Evolutionary conservation across 1,140 invertebrate species (phyloP), one percentile per base, ranked within the genome.

Genomic region (Contarinia nasturtii): DNA sequence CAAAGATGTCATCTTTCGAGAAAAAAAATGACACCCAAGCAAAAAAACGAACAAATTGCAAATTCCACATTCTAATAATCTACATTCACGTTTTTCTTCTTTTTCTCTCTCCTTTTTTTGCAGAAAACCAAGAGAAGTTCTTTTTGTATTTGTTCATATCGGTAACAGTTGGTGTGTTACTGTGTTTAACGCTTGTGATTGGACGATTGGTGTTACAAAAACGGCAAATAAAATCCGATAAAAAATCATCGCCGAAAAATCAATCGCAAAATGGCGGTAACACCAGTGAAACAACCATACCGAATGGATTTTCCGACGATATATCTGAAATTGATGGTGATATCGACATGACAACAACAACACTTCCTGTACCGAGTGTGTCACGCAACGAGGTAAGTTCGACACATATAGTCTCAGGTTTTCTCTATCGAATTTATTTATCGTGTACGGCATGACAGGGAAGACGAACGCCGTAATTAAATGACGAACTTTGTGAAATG

Each of bases 51-150:
- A 5, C 10, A 10, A 27, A 27, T 27, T 27, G 27, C 27, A 27
- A 10, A 27, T n/a, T n/a, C n/a, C n/a, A n/a, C n/a, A 27, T 38
- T 38, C 5, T 38, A 17, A n/a, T 38, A 14, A 14, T 33, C 27
- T 15, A n/a, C n/a, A n/a, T n/a, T n/a, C n/a, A n/a, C 27, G 22
- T 27, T 15, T 27, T 21, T 27, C 1, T 33, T 17, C n/a, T 14
- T 27, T 52, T 21, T 43, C 45, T 43, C 52, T 54, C 50, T 51
- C 49, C 59, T 54, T 51, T 54, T 51, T 56, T 65, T 65, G 27
- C 73, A 87, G 83, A 75, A 54, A 82, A 86, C 58, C 71, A 76
- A 56, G 82, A 86, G 55, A 81, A 80, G 50, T 77, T 83, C 53
- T 77, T 81, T 56, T 64, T 87, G 41, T 86, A 86, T 67, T 65